Base-by-base conservation (phyloP, 1,140 invertebrate genomes). In the Sycobia sp. region DNA sequence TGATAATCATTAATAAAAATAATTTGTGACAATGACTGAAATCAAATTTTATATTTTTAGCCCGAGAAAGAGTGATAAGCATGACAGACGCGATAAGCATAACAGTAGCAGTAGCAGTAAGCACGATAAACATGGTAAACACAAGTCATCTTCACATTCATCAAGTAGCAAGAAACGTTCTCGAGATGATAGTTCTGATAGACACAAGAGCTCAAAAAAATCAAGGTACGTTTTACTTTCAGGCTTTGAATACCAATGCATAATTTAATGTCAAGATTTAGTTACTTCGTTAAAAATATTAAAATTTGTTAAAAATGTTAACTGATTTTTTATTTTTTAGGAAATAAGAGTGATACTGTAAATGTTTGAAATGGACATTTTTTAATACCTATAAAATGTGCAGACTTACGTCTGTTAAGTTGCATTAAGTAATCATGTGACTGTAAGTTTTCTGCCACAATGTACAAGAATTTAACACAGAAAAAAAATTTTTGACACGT, bases 131-230 rank as follows among this genome's bases (percentile, higher is more conserved):
- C 70, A 68, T 54, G 76, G 71, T 55, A 65, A 68, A 44, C 68
- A 73, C 55, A 80, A 72, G 44, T 81, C 79, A 5, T 76, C 75
- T 16, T 76, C 83, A 16, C 63, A 60, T 73, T 82, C 84, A 53
- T 82, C 80, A 49, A 76, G 71, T 51, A 79, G 72, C 65, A 87
- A 84, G 65, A 93, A 92, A 76, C 84, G 91, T 32, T 85, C 88
- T 10, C 85, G 89, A 23, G 90, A 92, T 29, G 88, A 90, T 59
- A 90, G 89, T 70, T 80, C 83, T n/a, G 89, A 91, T 38, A 84
- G 84, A 72, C 76, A 84, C 11, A 87, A 85, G 67, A 84, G 83
- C 61, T 83, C 87, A 47, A 91, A 91, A 74, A 90, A 86, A 80
- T 85, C 87, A 20, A 90, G 82, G 83, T 89, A 76, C 29, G 57